A percentile compares a stretch with the other conserved stretches of the same genome.
Conservation (phyloP, 92 coral and sea anemone species). For the Parazoanthus darwini region DNA sequence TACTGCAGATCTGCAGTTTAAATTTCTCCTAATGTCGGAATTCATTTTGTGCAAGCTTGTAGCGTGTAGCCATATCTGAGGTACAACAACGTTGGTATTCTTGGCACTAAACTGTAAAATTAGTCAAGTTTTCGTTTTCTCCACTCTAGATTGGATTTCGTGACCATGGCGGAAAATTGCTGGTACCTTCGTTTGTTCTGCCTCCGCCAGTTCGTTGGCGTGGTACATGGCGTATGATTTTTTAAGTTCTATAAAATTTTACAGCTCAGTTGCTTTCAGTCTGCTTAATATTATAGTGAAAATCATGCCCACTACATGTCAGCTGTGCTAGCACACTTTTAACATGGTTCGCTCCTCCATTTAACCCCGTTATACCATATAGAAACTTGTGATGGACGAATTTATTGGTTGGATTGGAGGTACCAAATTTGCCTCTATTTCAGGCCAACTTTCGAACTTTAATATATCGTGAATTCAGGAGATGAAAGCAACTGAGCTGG, state of each 20-base stretch:
- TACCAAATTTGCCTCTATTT: too few relatives aligned
- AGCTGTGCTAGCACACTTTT: not conserved
- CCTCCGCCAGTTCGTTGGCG: not conserved
- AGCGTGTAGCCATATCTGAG: not conserved
- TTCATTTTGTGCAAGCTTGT: not conserved
- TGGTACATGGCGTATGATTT: not conserved
- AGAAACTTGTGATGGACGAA: too few relatives aligned
- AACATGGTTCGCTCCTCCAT: not conserved
- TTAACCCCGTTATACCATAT: not conserved
- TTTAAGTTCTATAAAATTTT: not conserved
- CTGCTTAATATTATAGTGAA: not conserved
- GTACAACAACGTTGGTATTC: not conserved
- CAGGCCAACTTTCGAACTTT: not conserved
- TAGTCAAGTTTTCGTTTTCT: not conserved
- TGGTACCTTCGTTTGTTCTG: slow-evolving; percentile 2
- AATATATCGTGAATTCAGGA: not conserved
- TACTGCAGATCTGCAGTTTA: not conserved
- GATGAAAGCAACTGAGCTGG: slow-evolving; percentile 4
- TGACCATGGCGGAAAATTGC: slow-evolving; percentile 3
- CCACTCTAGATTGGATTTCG: not conserved
- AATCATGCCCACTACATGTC: not conserved
- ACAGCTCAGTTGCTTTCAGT: slow-evolving; percentile 10
- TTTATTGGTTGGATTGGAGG: too few relatives aligned
- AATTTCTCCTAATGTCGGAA: too few relatives aligned
- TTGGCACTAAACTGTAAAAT: not conserved